Percentiles rank a stretch among this genome's conserved stretches.
Evolutionary conservation across 2,797 vertebrate species (phyloP).

Genomic region (Bucorvus abyssinicus): DNA sequence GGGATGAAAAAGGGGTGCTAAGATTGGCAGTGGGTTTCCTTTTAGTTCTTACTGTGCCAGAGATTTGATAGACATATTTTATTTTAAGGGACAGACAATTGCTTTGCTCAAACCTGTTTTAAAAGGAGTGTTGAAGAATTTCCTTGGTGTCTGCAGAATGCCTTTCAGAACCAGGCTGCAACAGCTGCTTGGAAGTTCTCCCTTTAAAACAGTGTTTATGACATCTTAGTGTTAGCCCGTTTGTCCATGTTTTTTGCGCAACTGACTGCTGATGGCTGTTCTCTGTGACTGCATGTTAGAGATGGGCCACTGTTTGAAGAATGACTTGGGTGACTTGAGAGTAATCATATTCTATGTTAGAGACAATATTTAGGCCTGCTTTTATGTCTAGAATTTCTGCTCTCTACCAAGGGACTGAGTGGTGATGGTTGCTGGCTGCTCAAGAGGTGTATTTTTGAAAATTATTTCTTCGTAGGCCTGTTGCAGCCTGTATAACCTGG

Average conservation of each 20-base stretch:
- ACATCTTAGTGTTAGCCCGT: background rate
- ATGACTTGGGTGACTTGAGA: background rate
- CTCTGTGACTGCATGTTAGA: background rate
- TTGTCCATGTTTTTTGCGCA: background rate
- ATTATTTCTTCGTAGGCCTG: rapidly evolving
- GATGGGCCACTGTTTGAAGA: background rate
- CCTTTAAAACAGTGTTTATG: background rate
- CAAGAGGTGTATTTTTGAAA: background rate
- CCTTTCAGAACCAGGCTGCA: background rate
- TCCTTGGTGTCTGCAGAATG: background rate
- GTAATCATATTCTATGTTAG: rapidly evolving
- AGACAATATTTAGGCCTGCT: background rate
- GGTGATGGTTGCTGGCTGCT: background rate
- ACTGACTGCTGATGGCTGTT: background rate
- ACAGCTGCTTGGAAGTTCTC: background rate
- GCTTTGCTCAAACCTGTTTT: background rate
- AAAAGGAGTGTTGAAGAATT: background rate
- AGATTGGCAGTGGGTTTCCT: background rate
- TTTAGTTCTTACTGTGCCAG: background rate
- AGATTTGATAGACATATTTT: background rate
- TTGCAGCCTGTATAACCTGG: background rate
- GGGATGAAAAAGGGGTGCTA: rapidly evolving
- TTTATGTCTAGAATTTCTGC: background rate
- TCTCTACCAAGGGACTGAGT: background rate
- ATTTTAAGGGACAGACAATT: background rate